A percentile compares a stretch with the other conserved stretches of the same genome.
phyloP scores from a whole-genome alignment of 2,113 vertebrate genomes.

The Tenrec ecaudatus region DNA sequence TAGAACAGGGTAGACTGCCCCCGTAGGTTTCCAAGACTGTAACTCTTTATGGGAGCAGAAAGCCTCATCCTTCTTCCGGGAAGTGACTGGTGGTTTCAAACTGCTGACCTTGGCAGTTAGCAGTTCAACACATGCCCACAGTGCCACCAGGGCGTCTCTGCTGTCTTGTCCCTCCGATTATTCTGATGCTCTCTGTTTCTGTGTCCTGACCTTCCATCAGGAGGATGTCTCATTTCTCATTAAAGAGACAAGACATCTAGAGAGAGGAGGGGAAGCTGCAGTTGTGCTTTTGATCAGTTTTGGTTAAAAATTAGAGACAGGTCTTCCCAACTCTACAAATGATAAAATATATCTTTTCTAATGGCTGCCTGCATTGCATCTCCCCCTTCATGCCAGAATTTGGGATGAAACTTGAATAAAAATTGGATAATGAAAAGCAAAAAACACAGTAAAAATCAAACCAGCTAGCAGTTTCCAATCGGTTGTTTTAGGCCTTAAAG shows the following conservation, averaged over 20 bases:
- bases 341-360: slow-evolving; percentile 54
- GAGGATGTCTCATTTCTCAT: slow-evolving; percentile 24
- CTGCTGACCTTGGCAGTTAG: no score
- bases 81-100: no score
- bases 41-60: no score
- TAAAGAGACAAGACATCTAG: neutral
- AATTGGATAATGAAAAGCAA: slow-evolving; percentile 55
- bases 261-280: neutral
- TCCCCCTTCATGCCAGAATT: slow-evolving; percentile 50
- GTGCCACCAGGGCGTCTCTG: neutral
- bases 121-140: no score
- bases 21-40: no score
- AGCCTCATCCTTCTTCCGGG: no score
- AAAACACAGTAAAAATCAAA: slow-evolving; percentile 66
- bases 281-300: neutral
- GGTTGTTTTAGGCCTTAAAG: slow-evolving; percentile 55
- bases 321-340: slow-evolving; percentile 37
- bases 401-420: slow-evolving; percentile 57
- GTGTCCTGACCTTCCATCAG: slow-evolving; percentile 5
- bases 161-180: neutral
- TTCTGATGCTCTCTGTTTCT: neutral
- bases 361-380: neutral
- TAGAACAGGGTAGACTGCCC: no score
- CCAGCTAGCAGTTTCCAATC: slow-evolving; percentile 24
- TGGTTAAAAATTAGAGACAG: slow-evolving; percentile 40